Base-by-base conservation (phyloP, 2,888 invertebrate genomes). In the Dryadula phaetusa region DNA sequence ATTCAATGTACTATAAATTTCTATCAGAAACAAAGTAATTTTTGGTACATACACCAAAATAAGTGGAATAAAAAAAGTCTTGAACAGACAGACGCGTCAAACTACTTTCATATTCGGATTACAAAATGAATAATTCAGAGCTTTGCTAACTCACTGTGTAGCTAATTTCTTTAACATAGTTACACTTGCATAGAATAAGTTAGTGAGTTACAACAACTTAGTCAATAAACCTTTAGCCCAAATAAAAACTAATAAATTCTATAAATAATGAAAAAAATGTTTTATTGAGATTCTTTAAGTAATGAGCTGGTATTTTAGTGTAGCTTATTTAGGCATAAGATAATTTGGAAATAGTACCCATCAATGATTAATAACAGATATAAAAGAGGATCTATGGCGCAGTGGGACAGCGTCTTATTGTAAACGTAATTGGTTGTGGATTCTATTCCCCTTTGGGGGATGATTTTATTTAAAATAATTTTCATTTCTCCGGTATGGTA, bases 51-150 rank as follows among this genome's bases (percentile, higher is more conserved):
- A 66, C 63, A 37, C 10, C 42, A 44, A 40, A 8, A 47, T 25
- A 28, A 10, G 28, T 32, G 16, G 52, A 12, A 44, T 12, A 60
- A 42, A 44, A 58, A 52, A 60, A 42, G 18, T 18, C 12, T 28
- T 44, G 12, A 28, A 66, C 52, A 54, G 69, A 66, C 52, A 54
- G 69, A 58, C 52, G 66, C 25, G 64, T 64, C 49, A 58, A 44
- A 65, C 66, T 76, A 79, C 77, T 83, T 82, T 78, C 78, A 76
- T 78, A 87, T 86, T 86, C 83, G 86, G 86, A 87, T 87, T 83
- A 80, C 76, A 72, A 74, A 73, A 77, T 85, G 87, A 86, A 88
- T 87, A 83, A 83, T 85, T 88, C 86, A 83, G 83, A 85, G 84
- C 77, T 81, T 78, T 66, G 72, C 71, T 64, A 66, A 68, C 72